A percentile compares a stretch with the other conserved stretches of the same genome.
phyloP scores from a whole-genome alignment of 1,140 invertebrate species.

The Lepidurus arcticus region DNA sequence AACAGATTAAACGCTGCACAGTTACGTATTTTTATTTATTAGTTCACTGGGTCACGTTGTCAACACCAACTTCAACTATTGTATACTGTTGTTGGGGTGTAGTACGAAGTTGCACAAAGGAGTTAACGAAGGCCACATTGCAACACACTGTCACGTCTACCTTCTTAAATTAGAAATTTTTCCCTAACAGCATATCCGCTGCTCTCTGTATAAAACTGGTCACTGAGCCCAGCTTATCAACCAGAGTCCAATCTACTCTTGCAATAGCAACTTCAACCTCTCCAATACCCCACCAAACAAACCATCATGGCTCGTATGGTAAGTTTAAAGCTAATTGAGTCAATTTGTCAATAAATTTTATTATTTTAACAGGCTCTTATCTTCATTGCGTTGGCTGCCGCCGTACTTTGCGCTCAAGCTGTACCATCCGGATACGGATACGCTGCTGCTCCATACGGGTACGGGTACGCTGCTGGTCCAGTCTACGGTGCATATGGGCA shows the following conservation, averaged over 20 bases:
- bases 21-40: too few species aligned
- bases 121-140: too few species aligned
- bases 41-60: too few species aligned
- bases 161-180: neutral
- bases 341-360: neutral
- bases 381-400: neutral
- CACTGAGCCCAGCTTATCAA: neutral
- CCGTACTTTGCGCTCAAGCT: neutral
- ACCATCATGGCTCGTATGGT: neutral
- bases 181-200: neutral
- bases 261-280: neutral
- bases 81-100: too few species aligned
- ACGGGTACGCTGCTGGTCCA: neutral
- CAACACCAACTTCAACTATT: too few species aligned
- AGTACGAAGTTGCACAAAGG: too few species aligned
- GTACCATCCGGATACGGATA: neutral
- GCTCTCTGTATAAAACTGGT: neutral
- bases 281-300: neutral
- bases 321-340: neutral
- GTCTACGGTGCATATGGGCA: neutral
- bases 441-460: neutral
- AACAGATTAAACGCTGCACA: too few species aligned
- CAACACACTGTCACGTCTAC: neutral
- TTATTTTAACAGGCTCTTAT: neutral
- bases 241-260: neutral